A percentile compares a stretch with the other conserved stretches of the same genome.
Evolutionary conservation across 2,888 invertebrate genomes (phyloP).

Genomic region (Vesta saturnalis): DNA sequence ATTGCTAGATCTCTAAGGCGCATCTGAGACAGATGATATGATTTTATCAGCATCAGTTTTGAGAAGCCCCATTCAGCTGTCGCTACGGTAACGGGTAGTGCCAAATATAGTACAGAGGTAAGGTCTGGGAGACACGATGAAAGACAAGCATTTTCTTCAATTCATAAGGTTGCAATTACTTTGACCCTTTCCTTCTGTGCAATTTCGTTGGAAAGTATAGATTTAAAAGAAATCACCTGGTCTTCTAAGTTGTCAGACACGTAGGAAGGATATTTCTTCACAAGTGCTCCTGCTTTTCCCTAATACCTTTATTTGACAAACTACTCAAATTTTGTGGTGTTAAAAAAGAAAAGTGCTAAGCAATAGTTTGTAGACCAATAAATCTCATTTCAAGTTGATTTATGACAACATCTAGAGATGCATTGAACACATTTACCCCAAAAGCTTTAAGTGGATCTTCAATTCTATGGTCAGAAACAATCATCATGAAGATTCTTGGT

Average conservation of each 20-base stretch:
- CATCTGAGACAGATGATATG: no score
- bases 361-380: not conserved
- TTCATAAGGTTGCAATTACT: not conserved
- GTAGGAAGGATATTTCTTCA: not conserved
- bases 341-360: not conserved
- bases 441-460: not conserved
- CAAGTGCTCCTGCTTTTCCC: not conserved
- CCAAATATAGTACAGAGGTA: no score
- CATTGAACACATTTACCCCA: not conserved
- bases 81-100: no score
- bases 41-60: no score
- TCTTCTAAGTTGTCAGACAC: not conserved
- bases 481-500: not conserved
- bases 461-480: not conserved
- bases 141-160: no score
- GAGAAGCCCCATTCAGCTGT: no score
- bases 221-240: not conserved
- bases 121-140: no score
- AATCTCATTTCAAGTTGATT: not conserved
- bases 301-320: not conserved
- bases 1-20: no score
- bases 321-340: not conserved
- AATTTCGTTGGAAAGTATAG: not conserved
- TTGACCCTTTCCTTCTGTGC: not conserved
- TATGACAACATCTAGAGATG: not conserved